Percentiles rank a stretch among this genome's conserved stretches.
Evolutionary conservation across 2,113 vertebrate species (phyloP).

Genomic region (Lontra canadensis): DNA sequence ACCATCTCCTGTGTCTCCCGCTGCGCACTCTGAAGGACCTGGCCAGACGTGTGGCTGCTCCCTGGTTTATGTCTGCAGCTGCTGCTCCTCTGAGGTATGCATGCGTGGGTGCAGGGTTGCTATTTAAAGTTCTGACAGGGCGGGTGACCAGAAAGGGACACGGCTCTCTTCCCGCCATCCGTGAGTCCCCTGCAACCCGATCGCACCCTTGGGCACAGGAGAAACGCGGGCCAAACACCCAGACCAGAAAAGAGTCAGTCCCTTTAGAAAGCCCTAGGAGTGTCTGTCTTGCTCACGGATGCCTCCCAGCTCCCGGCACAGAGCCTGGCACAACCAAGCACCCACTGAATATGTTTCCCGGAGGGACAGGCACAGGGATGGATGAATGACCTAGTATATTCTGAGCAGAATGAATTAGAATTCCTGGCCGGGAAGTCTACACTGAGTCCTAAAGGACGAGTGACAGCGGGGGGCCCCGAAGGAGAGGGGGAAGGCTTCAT

Average conservation of each 20-base stretch:
- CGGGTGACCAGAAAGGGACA: slow-evolving; percentile 37
- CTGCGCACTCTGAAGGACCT: neutral
- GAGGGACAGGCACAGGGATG: neutral
- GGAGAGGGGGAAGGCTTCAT: neutral
- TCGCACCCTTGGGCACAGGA: neutral
- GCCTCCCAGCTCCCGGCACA: neutral
- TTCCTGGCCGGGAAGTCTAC: neutral
- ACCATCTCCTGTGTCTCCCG: fast-evolving
- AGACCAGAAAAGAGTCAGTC: neutral
- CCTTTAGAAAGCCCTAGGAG: neutral
- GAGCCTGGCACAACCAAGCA: neutral
- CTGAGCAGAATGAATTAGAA: neutral
- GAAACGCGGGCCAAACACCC: neutral
- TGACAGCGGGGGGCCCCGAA: neutral
- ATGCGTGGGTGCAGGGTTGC: neutral
- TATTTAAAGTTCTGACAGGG: slow-evolving; percentile 69
- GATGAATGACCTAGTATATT: neutral
- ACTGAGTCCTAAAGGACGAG: neutral
- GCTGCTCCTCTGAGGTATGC: slow-evolving; percentile 12
- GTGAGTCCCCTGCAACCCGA: slow-evolving; percentile 56
- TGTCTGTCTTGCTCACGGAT: neutral
- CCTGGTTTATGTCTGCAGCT: neutral
- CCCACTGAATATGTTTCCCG: neutral
- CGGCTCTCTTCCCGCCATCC: slow-evolving; percentile 18
- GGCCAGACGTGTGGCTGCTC: neutral